A percentile compares a stretch with the other conserved stretches of the same genome.
Evolutionary conservation across 2,113 vertebrate species (phyloP).

Genomic region (Piprites chloris): DNA sequence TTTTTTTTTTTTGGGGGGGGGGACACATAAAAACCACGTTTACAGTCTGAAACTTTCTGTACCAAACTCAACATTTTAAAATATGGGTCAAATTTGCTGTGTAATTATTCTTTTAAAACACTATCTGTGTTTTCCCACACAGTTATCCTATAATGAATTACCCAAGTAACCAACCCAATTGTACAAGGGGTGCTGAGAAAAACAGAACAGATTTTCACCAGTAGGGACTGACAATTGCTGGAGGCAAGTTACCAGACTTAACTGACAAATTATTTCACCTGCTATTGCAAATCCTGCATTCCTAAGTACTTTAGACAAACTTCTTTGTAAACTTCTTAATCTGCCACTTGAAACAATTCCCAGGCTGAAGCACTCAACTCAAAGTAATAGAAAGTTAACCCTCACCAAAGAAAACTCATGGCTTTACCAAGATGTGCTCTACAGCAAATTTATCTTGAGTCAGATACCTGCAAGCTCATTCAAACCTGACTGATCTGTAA

Average conservation of each 20-base stretch:
- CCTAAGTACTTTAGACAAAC: slow-evolving; percentile 26
- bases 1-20: neutral
- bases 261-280: slow-evolving; percentile 40
- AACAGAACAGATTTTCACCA: neutral
- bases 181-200: neutral
- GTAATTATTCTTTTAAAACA: neutral
- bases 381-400: neutral
- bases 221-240: neutral
- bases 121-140: neutral
- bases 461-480: neutral
- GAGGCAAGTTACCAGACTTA: slow-evolving; percentile 12
- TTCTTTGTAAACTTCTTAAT: slow-evolving; percentile 30
- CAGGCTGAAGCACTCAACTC: neutral
- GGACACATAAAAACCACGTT: neutral
- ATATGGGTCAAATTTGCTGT: neutral
- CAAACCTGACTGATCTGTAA: neutral
- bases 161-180: neutral
- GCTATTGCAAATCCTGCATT: slow-evolving; percentile 26
- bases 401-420: neutral
- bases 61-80: neutral
- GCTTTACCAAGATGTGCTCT: neutral
- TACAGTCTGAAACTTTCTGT: neutral
- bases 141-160: neutral
- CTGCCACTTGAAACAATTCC: slow-evolving; percentile 36
- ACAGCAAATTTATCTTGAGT: neutral